Conservation (phyloP, 92 coral and sea anemone species). For the Zoanthus solanderi region DNA sequence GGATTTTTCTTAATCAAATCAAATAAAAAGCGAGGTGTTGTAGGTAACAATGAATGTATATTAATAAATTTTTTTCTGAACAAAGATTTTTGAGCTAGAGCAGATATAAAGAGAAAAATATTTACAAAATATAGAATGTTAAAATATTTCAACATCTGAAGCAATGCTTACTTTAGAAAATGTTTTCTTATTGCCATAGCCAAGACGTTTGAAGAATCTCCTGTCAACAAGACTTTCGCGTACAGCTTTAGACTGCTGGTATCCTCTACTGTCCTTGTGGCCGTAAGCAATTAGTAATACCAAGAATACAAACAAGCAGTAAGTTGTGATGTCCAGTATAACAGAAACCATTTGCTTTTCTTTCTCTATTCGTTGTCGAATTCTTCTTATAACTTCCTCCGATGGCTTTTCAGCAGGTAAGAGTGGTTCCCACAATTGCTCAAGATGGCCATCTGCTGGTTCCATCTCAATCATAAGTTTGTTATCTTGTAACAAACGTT, state of each 20-base stretch:
- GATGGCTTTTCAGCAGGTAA: slow-evolving; percentile 72
- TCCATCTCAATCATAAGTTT: slow-evolving; percentile 39
- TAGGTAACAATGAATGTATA: too few relatives aligned
- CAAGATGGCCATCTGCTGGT: not conserved
- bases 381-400: slow-evolving; percentile 71
- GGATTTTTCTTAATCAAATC: too few relatives aligned
- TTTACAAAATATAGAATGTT: not conserved
- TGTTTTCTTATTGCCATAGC: slow-evolving; percentile 2
- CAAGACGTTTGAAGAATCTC: not conserved
- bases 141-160: not conserved
- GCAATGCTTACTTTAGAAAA: slow-evolving; percentile 71
- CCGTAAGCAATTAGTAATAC: slow-evolving; percentile 91
- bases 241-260: slow-evolving; percentile 73
- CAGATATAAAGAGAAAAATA: not conserved
- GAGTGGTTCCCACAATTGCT: slow-evolving; percentile 23
- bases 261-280: slow-evolving; percentile 74
- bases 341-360: slow-evolving; percentile 82
- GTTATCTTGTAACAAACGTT: slow-evolving; percentile 16
- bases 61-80: too few relatives aligned
- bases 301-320: slow-evolving; percentile 66
- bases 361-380: slow-evolving; percentile 80
- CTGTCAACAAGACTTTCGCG: slow-evolving; percentile 56
- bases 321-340: slow-evolving; percentile 74
- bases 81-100: too few relatives aligned
- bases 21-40: too few relatives aligned